Conservation (phyloP, 1,140 invertebrate species). For the Idris sp. region DNA sequence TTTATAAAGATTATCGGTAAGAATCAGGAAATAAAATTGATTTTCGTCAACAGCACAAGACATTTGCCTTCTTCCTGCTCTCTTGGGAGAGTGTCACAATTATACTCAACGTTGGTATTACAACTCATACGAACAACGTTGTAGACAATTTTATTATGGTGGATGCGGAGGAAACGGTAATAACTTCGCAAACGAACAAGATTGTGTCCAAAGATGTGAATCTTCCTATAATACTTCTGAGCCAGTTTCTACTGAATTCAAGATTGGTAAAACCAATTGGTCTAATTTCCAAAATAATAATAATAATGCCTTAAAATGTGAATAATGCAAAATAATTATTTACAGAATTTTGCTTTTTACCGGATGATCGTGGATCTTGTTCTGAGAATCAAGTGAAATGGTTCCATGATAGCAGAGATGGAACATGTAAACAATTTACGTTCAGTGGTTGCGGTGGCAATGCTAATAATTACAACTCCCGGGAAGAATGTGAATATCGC, state of each 20-base stretch:
- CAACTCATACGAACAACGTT: conserved; percentile 84
- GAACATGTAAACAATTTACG: conserved; percentile 88
- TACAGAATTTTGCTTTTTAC: conserved; percentile 85
- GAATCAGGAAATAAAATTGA: too few species aligned
- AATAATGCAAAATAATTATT: too few species aligned
- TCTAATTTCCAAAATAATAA: conserved; percentile 2
- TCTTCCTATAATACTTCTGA: conserved; percentile 68
- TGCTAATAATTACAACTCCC: conserved; percentile 88
- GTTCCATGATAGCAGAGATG: conserved; percentile 87
- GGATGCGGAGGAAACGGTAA: conserved; percentile 90
- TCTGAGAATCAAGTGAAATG: conserved; percentile 81
- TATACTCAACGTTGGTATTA: conserved; percentile 91
- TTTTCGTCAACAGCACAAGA: conserved; percentile 81
- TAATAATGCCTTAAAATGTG: too few species aligned
- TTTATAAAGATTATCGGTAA: too few species aligned
- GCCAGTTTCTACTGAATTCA: conserved; percentile 67
- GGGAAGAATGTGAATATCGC: conserved; percentile 87
- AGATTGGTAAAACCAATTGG: conserved; percentile 64
- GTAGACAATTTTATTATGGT: conserved; percentile 88
- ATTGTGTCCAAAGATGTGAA: conserved; percentile 83
- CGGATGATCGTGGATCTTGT: conserved; percentile 85
- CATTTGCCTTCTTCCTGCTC: conserved; percentile 85
- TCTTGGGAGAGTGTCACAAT: conserved; percentile 87
- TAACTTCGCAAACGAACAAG: conserved; percentile 84
- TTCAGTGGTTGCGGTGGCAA: conserved; percentile 93